Evolutionary conservation across 2,797 vertebrate genomes (phyloP).

Genomic region (Lycodopsis pacificus): DNA sequence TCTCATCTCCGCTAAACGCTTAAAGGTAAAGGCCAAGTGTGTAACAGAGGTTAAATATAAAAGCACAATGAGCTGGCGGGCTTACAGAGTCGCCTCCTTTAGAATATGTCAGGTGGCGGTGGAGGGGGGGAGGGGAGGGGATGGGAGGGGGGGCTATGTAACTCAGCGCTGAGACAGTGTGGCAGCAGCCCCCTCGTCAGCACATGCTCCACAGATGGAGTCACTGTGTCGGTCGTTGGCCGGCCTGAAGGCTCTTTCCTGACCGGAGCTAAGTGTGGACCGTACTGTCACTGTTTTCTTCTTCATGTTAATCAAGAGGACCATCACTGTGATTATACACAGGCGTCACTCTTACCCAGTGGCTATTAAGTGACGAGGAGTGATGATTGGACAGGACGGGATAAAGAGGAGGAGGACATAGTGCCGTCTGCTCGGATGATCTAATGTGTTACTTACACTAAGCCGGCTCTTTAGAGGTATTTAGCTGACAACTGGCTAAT

Average conservation of each 20-base stretch:
- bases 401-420: slow-evolving; percentile 3
- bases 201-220: slow-evolving; percentile 72
- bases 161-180: slow-evolving; percentile 65
- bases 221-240: slow-evolving; percentile 65
- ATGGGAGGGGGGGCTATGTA: slow-evolving; percentile 42
- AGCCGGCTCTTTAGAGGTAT: slow-evolving; percentile 22
- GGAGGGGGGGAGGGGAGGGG: slow-evolving; percentile 21
- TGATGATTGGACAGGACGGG: slow-evolving; percentile 22
- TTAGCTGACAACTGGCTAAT: slow-evolving; percentile 25
- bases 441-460: slow-evolving; percentile 13
- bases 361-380: slow-evolving; percentile 29
- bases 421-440: slow-evolving; percentile 9
- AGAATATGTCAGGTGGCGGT: slow-evolving; percentile 71
- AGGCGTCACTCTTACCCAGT: slow-evolving; percentile 32
- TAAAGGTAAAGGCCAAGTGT: slow-evolving; percentile 81
- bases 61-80: slow-evolving; percentile 72
- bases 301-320: slow-evolving; percentile 53
- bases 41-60: slow-evolving; percentile 79
- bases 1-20: slow-evolving; percentile 67
- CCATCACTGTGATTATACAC: slow-evolving; percentile 45
- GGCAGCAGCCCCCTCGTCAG: slow-evolving; percentile 67
- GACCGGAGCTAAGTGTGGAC: slow-evolving; percentile 62
- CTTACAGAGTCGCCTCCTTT: slow-evolving; percentile 72
- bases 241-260: slow-evolving; percentile 63
- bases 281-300: slow-evolving; percentile 39